Evolutionary conservation across 2,797 vertebrate species (phyloP).

Genomic region (Antrozous pallidus): DNA sequence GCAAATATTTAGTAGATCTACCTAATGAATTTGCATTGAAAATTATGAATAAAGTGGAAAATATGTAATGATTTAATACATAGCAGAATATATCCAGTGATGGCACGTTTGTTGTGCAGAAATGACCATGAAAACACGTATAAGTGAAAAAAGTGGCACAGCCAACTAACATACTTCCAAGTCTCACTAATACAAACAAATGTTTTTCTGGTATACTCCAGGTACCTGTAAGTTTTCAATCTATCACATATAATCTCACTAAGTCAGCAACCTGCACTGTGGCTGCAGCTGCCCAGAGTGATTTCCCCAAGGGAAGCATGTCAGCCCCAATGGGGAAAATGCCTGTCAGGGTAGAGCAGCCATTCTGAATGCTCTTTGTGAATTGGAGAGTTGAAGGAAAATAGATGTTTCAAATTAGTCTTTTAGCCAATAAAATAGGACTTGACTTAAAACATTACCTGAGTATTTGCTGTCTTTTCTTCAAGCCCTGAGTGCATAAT

Average conservation of each 20-base stretch:
- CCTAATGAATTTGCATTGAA: slow-evolving; percentile 11
- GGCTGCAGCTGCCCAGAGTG: background rate
- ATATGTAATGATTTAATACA: background rate
- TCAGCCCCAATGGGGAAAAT: slow-evolving; percentile 19
- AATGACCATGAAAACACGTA: slow-evolving; percentile 44
- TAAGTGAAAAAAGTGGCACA: slow-evolving; percentile 26
- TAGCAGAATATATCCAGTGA: background rate
- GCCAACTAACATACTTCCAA: slow-evolving; percentile 53
- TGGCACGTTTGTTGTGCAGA: background rate
- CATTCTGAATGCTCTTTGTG: slow-evolving; percentile 45
- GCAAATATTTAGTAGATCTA: background rate
- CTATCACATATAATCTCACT: slow-evolving; percentile 53
- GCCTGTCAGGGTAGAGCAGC: slow-evolving; percentile 34
- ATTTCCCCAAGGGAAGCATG: slow-evolving; percentile 48
- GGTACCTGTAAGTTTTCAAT: slow-evolving; percentile 67
- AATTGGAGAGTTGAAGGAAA: slow-evolving; percentile 50
- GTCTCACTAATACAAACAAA: slow-evolving; percentile 69
- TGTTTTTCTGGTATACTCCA: slow-evolving; percentile 55
- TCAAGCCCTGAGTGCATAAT: background rate
- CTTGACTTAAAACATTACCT: slow-evolving; percentile 16
- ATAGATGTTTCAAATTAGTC: slow-evolving; percentile 52
- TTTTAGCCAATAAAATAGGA: slow-evolving; percentile 40
- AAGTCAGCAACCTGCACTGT: slow-evolving; percentile 60
- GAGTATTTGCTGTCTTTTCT: background rate
- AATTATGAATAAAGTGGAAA: slow-evolving; percentile 20